Evolutionary conservation across 1,140 invertebrate genomes (phyloP).

Genomic region (Panonychus citri): DNA sequence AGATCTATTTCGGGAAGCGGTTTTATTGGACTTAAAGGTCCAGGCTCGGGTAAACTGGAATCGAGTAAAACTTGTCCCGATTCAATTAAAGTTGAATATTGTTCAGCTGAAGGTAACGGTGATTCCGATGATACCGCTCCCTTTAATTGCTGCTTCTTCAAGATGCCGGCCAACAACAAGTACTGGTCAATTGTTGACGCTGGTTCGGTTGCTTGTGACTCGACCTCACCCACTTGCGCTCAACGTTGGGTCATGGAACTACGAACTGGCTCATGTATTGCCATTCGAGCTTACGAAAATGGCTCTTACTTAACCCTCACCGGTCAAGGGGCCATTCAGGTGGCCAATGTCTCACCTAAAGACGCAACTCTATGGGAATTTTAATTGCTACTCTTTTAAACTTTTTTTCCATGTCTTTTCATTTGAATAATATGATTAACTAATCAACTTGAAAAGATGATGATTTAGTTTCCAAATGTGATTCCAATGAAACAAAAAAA

Average conservation of each 20-base stretch:
- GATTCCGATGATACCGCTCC: neutral
- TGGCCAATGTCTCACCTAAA: slow-evolving; percentile 1
- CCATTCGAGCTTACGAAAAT: slow-evolving; percentile 7
- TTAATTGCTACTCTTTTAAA: too few species aligned
- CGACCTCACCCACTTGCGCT: slow-evolving; percentile 2
- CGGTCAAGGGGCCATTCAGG: slow-evolving; percentile 5
- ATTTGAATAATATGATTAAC: too few species aligned
- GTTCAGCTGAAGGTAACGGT: slow-evolving; percentile 1
- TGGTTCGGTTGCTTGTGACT: slow-evolving; percentile 5
- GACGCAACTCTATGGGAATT: slow-evolving; percentile 13
- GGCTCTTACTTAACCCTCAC: slow-evolving; percentile 9
- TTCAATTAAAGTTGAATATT: slow-evolving; percentile 11
- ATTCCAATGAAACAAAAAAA: too few species aligned
- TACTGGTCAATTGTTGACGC: slow-evolving; percentile 10
- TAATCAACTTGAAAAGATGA: too few species aligned
- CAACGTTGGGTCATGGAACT: slow-evolving; percentile 11
- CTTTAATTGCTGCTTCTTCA: slow-evolving; percentile 11
- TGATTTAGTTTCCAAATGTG: too few species aligned
- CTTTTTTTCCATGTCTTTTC: too few species aligned
- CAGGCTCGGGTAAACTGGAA: slow-evolving; percentile 9
- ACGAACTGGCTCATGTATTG: slow-evolving; percentile 3
- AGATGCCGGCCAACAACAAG: slow-evolving; percentile 7
- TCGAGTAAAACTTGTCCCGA: slow-evolving; percentile 11
- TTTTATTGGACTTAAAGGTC: slow-evolving; percentile 11
- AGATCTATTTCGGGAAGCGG: slow-evolving; percentile 2